phyloP scores from a whole-genome alignment of 2,113 vertebrate genomes.

The Leucoraja erinaceus region DNA sequence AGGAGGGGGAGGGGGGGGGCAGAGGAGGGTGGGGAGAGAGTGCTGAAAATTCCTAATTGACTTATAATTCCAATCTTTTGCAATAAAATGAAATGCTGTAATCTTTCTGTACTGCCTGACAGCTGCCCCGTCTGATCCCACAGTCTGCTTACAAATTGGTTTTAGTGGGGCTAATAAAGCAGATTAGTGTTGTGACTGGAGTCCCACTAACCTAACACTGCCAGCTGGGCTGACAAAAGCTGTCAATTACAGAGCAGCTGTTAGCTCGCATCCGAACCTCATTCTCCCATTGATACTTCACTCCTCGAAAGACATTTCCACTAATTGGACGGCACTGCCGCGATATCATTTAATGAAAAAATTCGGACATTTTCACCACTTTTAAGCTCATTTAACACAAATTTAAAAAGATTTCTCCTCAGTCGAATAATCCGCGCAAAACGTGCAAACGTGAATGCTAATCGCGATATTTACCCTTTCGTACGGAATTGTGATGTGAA shows the following conservation, averaged over 20 bases:
- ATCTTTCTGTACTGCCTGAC: slow-evolving; percentile 67
- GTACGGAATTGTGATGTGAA: too few species aligned
- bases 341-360: not conserved
- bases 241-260: slow-evolving; percentile 63
- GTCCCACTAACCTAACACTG: slow-evolving; percentile 73
- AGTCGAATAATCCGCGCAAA: not conserved
- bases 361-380: not conserved
- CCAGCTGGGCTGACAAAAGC: slow-evolving; percentile 67
- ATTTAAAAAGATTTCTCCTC: slow-evolving; percentile 12
- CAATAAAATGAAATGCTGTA: slow-evolving; percentile 63
- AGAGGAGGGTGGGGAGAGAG: too few species aligned
- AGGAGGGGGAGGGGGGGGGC: not conserved
- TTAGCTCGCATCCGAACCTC: slow-evolving; percentile 41
- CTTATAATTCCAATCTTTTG: slow-evolving; percentile 64
- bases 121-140: slow-evolving; percentile 89
- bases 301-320: slow-evolving; percentile 24
- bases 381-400: not conserved
- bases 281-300: slow-evolving; percentile 31
- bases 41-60: slow-evolving; percentile 58
- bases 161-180: slow-evolving; percentile 89
- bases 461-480: not conserved
- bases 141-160: slow-evolving; percentile 85
- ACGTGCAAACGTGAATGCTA: not conserved
- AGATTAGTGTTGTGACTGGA: slow-evolving; percentile 83
- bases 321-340: slow-evolving; percentile 9